Percentiles rank a stretch among this genome's conserved stretches.
These are phyloP conservation scores for Pseudomyrmex flavicornis DNA, from an alignment of 1,140 invertebrate species.

Conservation along the genomic window DNA sequence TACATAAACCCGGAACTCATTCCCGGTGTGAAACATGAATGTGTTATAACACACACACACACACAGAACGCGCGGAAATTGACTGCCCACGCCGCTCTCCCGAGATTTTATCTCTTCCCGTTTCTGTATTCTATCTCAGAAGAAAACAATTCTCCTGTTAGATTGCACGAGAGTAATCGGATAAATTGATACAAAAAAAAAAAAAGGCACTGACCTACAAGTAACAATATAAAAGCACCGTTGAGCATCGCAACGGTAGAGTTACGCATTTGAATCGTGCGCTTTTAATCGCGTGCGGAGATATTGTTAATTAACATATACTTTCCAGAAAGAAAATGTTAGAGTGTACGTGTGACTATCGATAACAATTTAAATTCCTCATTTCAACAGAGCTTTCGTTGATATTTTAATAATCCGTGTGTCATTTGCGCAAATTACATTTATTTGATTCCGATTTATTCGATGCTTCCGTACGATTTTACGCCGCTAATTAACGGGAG, in stretches of 20 bases:
- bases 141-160: background rate
- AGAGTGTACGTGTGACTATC: too few species aligned
- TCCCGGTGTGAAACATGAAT: background rate
- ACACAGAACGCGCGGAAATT: background rate
- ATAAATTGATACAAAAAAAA: background rate
- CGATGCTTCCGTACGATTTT: background rate
- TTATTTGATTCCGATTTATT: conserved; percentile 17
- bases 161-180: background rate
- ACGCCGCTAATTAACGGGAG: background rate
- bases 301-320: too few species aligned
- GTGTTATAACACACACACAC: background rate
- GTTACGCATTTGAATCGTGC: too few species aligned
- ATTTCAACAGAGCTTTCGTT: too few species aligned
- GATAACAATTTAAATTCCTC: too few species aligned
- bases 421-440: background rate
- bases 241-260: too few species aligned
- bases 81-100: background rate
- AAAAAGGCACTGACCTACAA: too few species aligned
- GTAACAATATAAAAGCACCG: too few species aligned
- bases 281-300: too few species aligned
- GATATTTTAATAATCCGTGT: background rate
- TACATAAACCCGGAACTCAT: background rate
- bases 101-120: background rate
- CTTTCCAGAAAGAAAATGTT: too few species aligned
- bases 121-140: background rate